Base-by-base conservation (phyloP, 2,113 vertebrate species). In the Falco punctatus region DNA sequence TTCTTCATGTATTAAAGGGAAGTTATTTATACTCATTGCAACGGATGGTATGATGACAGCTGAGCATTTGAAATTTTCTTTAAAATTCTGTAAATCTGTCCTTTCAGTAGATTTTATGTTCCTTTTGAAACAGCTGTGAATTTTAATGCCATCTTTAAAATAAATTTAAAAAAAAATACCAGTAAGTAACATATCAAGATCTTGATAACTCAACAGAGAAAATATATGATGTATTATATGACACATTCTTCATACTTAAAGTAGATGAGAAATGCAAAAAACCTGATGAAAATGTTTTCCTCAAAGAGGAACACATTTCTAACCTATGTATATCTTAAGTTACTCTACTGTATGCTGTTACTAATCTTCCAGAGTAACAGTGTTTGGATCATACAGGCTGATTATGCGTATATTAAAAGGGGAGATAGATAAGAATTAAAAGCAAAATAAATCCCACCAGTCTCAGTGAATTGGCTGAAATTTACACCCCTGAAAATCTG, bases 11-110 rank as follows among this genome's bases (percentile, higher is more conserved):
- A 94, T 96, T 97, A 94, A 97, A 96, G 79, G 62, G 58, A 96
- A 93, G 91, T 86, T 98, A 98, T 98, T 98, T 98, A 97, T 98
- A 97, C 57, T 89, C 67, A 46, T 94, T 91, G 90, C 80, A 97
- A 97, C 32, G 71, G 95, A 96, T 96, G 91, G 92, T 77, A 96
- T 58, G 96, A 95, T 98, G 97, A 97, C 97, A 98, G 96, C 85
- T 85, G 90, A 97, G 82, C 86, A 95, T 97, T 94, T 97, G 95
- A 97, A 97, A 97, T 96, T 97, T 97, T 86, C 83, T 95, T 94
- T 95, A 97, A 97, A 97, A 97, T 97, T 93, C 96, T 97, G 89
- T 92, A 97, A 98, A 97, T 97, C 96, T 95, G 69, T 97, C 81
- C 80, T 97, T 97, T 98, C 55, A 44, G 73, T 95, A 90, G 78